Conservation (phyloP, 2,113 vertebrate species). For the Cricetomys ansorgei region DNA sequence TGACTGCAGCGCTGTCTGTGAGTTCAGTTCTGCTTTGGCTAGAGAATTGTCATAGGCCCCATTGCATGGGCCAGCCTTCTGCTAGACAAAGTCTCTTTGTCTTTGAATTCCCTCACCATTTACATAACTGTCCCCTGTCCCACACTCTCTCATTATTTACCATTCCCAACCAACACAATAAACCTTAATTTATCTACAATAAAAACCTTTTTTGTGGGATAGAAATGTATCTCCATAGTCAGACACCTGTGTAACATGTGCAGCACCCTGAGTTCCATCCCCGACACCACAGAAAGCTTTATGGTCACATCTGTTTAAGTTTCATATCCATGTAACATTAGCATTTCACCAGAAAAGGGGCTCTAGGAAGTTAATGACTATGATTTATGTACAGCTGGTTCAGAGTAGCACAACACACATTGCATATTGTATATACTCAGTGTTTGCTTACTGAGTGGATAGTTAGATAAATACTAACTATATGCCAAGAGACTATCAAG, state of each 20-base stretch:
- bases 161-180: not conserved
- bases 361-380: not conserved
- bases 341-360: not conserved
- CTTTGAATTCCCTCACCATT: not conserved
- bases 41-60: not conserved
- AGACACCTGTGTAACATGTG: not conserved
- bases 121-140: not conserved
- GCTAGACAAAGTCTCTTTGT: not conserved
- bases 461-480: not conserved
- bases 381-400: not conserved
- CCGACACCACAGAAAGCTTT: not conserved
- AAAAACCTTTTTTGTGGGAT: not conserved
- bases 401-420: not conserved
- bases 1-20: not conserved
- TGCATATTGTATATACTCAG: not conserved
- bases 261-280: not conserved
- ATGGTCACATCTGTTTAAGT: not conserved
- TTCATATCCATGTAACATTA: not conserved
- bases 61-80: not conserved
- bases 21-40: not conserved
- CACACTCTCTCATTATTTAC: not conserved
- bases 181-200: not conserved
- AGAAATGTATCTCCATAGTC: not conserved
- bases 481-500: not conserved
- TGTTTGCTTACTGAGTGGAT: not conserved